Evolutionary conservation across 1,140 invertebrate species (phyloP), one percentile per base, ranked within the genome.

Genomic region (Aphelenchoides avenae): DNA sequence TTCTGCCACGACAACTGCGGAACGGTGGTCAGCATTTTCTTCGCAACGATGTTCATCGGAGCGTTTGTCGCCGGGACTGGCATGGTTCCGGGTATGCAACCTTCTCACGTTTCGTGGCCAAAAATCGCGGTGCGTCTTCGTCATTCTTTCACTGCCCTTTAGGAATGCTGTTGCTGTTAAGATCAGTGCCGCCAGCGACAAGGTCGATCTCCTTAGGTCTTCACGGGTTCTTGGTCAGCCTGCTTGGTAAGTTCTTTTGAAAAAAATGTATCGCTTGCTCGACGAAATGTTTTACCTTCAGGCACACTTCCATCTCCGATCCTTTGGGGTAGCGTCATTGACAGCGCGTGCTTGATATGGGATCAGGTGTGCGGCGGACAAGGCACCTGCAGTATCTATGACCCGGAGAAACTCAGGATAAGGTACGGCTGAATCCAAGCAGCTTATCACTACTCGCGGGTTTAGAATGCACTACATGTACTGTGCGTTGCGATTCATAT

Each of bases 241-340:
- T 71, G 9, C 51, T 77, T 24, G 71, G 53, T 55, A 30, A 50
- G n/a, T 22, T 24, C 11, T 15, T 18, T 5, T 7, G 1, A 22
- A 58, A 27, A 55, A 11, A 54, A n/a, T n/a, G n/a, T n/a, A n/a
- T n/a, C n/a, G n/a, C n/a, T n/a, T n/a, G 2, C 30, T 54, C 20
- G 18, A 7, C 34, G 13, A 50, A 39, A 20, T 4, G 13, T 43
- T 7, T 27, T n/a, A n/a, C 24, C 7, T 27, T 20, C 29, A 57
- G 57, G 70, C 6, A 77, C 76, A 7, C 68, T 79, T 6, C 78
- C 78, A 11, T 78, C 78, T n/a, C 79, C 78, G 0, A 37, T 79
- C 0, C 24, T 79, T 24, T 78, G 78, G 64, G 78, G 78, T 18
- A 62, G 63, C 30, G 59, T 79, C 1, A 65, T 80, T 20, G 78